These are phyloP conservation scores for Thecophora atra DNA, from an alignment of 2,888 invertebrate genomes.

Conservation along the genomic window DNA sequence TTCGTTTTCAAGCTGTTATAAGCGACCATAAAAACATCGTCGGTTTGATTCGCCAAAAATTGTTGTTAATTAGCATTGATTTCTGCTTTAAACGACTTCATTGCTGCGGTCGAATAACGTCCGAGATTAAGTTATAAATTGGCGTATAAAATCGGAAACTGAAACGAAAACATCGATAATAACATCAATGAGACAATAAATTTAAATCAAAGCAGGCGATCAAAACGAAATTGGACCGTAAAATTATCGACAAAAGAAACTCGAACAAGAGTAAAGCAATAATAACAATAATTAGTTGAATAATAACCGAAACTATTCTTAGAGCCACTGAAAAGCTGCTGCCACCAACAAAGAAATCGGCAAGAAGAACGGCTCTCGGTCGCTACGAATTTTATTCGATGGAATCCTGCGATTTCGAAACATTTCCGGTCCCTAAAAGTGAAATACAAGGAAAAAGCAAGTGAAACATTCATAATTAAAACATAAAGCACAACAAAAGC, in stretches of 20 bases:
- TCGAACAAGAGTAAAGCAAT: slow-evolving; percentile 8
- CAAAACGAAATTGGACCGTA: slow-evolving; percentile 15
- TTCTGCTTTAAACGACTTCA: not conserved
- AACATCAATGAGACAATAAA: slow-evolving; percentile 4
- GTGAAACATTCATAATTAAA: not conserved
- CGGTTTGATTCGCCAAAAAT: no score
- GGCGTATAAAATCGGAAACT: not conserved
- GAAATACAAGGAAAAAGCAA: not conserved
- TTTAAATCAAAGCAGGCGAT: slow-evolving; percentile 18
- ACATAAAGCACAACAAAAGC: slow-evolving; percentile 5
- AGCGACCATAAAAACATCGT: not conserved
- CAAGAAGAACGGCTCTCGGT: slow-evolving; percentile 5
- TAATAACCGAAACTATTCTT: not conserved
- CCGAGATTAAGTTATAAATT: slow-evolving; percentile 16
- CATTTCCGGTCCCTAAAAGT: slow-evolving; percentile 31
- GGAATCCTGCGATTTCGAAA: not conserved
- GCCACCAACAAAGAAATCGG: not conserved
- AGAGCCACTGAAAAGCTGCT: not conserved
- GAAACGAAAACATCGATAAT: not conserved
- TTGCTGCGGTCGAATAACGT: not conserved
- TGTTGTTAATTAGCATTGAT: not conserved
- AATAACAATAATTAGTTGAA: not conserved
- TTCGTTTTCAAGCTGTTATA: no score
- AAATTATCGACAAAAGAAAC: slow-evolving; percentile 11
- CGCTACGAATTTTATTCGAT: slow-evolving; percentile 8